Evolutionary conservation across 2,797 vertebrate genomes (phyloP).

Genomic region (Gallirallus australis): DNA sequence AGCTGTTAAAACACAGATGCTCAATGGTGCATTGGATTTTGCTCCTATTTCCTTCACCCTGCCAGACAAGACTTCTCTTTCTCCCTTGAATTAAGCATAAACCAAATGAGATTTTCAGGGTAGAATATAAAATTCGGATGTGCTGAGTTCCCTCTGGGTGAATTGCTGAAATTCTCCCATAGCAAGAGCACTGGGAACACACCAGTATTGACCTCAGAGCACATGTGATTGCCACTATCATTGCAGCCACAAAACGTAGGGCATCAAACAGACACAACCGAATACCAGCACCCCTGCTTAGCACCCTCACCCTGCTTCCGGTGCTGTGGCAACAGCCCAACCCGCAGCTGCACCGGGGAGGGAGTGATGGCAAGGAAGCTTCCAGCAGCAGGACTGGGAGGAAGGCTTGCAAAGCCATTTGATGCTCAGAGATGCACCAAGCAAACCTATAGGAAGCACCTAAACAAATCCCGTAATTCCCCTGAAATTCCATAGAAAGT

Average conservation of each 20-base stretch:
- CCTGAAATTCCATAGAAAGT: not conserved
- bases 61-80: not conserved
- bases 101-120: not conserved
- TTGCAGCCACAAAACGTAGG: accelerated
- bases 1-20: not conserved
- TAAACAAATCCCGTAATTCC: not conserved
- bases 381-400: not conserved
- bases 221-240: accelerated
- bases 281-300: not conserved
- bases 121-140: not conserved
- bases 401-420: not conserved
- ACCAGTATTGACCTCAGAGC: too few relatives aligned
- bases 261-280: not conserved
- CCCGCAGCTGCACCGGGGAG: not conserved
- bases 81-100: not conserved
- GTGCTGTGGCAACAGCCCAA: not conserved
- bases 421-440: not conserved
- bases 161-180: not conserved
- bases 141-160: not conserved
- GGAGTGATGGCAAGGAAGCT: not conserved
- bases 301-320: not conserved
- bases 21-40: not conserved
- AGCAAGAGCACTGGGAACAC: not conserved
- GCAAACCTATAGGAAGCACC: not conserved
- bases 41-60: not conserved